Percentiles rank a stretch among this genome's conserved stretches.
Evolutionary conservation across 1,140 invertebrate genomes (phyloP).

Genomic region (Neoseiulus cucumeris): DNA sequence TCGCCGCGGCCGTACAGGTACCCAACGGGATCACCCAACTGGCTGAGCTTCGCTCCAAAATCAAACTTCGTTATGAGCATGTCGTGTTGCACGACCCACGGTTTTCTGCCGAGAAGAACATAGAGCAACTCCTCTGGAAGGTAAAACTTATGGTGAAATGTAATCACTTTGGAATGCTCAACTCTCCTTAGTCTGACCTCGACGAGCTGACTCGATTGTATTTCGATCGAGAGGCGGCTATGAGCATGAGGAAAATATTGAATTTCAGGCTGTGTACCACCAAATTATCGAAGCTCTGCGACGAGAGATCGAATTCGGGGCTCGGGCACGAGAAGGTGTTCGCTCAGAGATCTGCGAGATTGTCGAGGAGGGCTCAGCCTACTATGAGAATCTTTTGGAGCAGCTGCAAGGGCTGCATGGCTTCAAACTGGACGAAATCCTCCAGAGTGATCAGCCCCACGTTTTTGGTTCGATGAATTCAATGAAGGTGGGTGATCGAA

Average conservation of each 20-base stretch:
- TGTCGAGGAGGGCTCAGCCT: conserved; percentile 54
- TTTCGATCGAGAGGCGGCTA: background rate
- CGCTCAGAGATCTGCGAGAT: conserved; percentile 45
- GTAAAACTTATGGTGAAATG: conserved; percentile 20
- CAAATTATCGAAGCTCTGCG: conserved; percentile 65
- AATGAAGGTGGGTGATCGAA: no score
- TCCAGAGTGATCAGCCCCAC: no score
- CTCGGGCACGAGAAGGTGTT: conserved; percentile 36
- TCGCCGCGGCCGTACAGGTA: background rate
- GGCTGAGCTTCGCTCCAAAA: conserved; percentile 23
- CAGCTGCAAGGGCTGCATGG: conserved; percentile 49
- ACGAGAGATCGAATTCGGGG: conserved; percentile 36
- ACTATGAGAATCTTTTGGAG: conserved; percentile 52
- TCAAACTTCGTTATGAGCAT: conserved; percentile 49
- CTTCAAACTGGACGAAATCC: conserved; percentile 39
- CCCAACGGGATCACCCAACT: background rate
- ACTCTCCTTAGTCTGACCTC: no score
- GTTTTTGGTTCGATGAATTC: no score
- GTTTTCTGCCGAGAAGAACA: conserved; percentile 65
- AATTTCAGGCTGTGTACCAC: conserved; percentile 44
- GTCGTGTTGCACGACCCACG: conserved; percentile 59
- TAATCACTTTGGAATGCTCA: no score
- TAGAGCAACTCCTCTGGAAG: conserved; percentile 80
- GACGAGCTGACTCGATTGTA: background rate
- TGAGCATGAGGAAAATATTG: background rate